Evolutionary conservation across 53 echinoderm and acorn worm species (phyloP).

Genomic region (Paracentrotus lividus): DNA sequence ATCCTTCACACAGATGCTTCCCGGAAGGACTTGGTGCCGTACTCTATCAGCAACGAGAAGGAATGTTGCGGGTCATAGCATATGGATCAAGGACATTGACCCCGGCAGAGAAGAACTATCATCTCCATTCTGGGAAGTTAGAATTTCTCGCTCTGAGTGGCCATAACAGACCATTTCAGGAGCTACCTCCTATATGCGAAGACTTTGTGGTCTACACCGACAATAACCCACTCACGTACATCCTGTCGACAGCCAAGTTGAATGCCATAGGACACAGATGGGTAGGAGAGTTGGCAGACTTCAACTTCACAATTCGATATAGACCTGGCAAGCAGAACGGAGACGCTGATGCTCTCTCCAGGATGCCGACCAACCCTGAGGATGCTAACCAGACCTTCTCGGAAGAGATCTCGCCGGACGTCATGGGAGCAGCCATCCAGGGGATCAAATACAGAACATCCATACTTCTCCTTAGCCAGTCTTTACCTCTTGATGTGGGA

Average conservation of each 20-base stretch:
- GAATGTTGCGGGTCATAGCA: conserved; percentile 72
- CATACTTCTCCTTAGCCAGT: not conserved
- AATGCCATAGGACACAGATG: conserved; percentile 78
- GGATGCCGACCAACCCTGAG: conserved; percentile 25
- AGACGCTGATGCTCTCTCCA: conserved; percentile 71
- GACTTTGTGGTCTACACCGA: conserved; percentile 48
- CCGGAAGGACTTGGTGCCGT: conserved; percentile 77
- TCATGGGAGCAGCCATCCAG: conserved; percentile 36
- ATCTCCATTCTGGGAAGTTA: conserved; percentile 74
- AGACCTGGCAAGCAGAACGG: conserved; percentile 64
- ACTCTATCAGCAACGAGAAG: conserved; percentile 78
- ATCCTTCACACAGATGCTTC: conserved; percentile 69
- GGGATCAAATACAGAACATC: not conserved
- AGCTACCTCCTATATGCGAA: conserved; percentile 64
- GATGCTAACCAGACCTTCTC: not conserved
- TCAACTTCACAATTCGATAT: conserved; percentile 70
- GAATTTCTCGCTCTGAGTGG: conserved; percentile 70
- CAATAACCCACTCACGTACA: conserved; percentile 69
- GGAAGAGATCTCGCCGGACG: not conserved
- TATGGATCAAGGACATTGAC: conserved; percentile 71
- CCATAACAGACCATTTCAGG: conserved; percentile 68
- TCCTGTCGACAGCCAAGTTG: conserved; percentile 71
- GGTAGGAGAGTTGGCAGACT: conserved; percentile 76
- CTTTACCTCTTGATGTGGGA: not conserved
- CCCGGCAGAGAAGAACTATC: conserved; percentile 76